Evolutionary conservation across 2,113 vertebrate genomes (phyloP).

Genomic region (Aplodontia rufa): DNA sequence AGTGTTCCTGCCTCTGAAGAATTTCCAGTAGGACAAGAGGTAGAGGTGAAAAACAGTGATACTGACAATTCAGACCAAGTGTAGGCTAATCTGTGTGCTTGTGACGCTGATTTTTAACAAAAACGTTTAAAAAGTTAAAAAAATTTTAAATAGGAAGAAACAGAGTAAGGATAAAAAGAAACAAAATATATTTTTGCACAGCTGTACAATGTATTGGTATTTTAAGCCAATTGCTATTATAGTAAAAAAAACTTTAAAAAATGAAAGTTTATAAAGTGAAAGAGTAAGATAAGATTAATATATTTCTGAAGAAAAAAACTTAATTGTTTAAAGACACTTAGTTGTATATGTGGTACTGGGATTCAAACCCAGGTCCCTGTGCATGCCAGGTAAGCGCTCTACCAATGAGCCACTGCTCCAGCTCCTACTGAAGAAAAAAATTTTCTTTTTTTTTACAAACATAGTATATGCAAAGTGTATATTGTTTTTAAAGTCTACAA

Average conservation of each 20-base stretch:
- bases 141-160: neutral
- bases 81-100: neutral
- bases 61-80: neutral
- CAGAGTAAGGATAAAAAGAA: neutral
- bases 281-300: neutral
- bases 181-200: neutral
- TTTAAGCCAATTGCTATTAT: neutral
- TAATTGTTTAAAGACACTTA: too few relatives aligned
- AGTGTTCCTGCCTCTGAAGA: neutral
- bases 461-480: neutral
- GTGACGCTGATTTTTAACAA: too few relatives aligned
- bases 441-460: neutral
- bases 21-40: neutral
- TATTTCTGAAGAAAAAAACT: too few relatives aligned
- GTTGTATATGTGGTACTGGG: too few relatives aligned
- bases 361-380: too few relatives aligned
- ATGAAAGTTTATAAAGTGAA: neutral
- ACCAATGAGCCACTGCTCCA: too few relatives aligned
- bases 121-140: neutral
- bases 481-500: neutral
- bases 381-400: too few relatives aligned
- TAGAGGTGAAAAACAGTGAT: neutral
- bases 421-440: too few relatives aligned
- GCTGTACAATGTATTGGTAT: neutral
- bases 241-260: neutral